These are phyloP conservation scores for Hyperoplus lanceolatus DNA, from an alignment of 2,797 vertebrate genomes.

Conservation along the genomic window DNA sequence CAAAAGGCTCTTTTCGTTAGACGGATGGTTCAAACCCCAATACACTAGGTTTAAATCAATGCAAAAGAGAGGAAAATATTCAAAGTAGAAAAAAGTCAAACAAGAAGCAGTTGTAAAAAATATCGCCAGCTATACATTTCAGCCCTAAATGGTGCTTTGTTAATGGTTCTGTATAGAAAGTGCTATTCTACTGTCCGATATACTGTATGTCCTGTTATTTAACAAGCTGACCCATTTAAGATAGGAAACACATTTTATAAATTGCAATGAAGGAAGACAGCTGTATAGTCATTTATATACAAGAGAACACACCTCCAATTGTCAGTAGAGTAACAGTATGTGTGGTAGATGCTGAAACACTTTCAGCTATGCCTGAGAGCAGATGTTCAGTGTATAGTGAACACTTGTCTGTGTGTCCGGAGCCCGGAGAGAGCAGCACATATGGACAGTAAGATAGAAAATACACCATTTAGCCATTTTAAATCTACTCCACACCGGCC, in stretches of 20 bases:
- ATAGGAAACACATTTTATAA: not conserved
- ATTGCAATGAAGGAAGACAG: too few species aligned
- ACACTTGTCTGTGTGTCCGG: constrained; percentile 26
- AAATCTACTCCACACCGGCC: constrained; percentile 70
- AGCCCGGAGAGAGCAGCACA: constrained; percentile 58
- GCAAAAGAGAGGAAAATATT: not conserved
- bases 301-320: not conserved
- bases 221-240: not conserved
- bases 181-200: not conserved
- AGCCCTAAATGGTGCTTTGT: not conserved
- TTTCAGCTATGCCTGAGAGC: constrained; percentile 21
- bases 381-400: constrained; percentile 48
- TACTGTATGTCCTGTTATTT: not conserved
- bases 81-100: too few species aligned
- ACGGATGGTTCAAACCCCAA: not conserved
- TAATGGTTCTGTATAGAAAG: not conserved
- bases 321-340: not conserved
- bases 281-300: not conserved
- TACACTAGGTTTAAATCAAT: not conserved
- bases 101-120: too few species aligned
- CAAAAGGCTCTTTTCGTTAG: not conserved
- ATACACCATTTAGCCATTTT: constrained; percentile 68
- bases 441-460: constrained; percentile 65
- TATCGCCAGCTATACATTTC: not conserved
- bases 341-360: constrained; percentile 5